phyloP scores from a whole-genome alignment of 2,888 invertebrate species.

The Nomada lathburiana region DNA sequence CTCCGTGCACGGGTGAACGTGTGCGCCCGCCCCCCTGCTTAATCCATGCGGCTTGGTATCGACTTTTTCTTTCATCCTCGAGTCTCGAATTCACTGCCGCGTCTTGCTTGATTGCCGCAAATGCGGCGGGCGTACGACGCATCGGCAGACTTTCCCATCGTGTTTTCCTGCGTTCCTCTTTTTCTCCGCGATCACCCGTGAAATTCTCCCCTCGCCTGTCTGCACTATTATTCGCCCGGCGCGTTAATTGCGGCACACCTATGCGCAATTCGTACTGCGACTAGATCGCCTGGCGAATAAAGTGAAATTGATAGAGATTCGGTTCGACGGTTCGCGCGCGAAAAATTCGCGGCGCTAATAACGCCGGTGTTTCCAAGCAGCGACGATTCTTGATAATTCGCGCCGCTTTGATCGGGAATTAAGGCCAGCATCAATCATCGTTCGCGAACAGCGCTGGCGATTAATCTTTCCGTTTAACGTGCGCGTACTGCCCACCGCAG shows the following conservation, averaged over 20 bases:
- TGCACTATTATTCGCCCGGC: constrained; percentile 27
- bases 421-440: constrained; percentile 53
- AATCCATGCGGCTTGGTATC: constrained; percentile 62
- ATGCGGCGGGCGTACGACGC: constrained; percentile 41
- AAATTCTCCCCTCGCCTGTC: constrained; percentile 35
- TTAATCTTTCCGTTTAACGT: constrained; percentile 26
- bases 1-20: constrained; percentile 23
- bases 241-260: constrained; percentile 57
- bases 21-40: constrained; percentile 61
- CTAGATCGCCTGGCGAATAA: constrained; percentile 17
- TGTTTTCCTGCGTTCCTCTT: not conserved
- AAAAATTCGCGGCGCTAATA: constrained; percentile 17
- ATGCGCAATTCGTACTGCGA: not conserved
- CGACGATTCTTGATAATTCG: constrained; percentile 43
- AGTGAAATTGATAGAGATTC: constrained; percentile 58
- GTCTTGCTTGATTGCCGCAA: constrained; percentile 60
- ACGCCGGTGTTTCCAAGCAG: constrained; percentile 3
- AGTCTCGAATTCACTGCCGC: constrained; percentile 10
- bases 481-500: not conserved
- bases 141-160: constrained; percentile 31
- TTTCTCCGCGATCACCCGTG: not conserved
- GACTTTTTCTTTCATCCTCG: constrained; percentile 58
- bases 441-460: constrained; percentile 18
- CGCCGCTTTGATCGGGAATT: constrained; percentile 43
- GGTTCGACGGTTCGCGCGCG: constrained; percentile 17